A percentile compares a stretch with the other conserved stretches of the same genome.
Evolutionary conservation across 2,113 vertebrate species (phyloP).

Genomic region (Aspidoscelis tigris): DNA sequence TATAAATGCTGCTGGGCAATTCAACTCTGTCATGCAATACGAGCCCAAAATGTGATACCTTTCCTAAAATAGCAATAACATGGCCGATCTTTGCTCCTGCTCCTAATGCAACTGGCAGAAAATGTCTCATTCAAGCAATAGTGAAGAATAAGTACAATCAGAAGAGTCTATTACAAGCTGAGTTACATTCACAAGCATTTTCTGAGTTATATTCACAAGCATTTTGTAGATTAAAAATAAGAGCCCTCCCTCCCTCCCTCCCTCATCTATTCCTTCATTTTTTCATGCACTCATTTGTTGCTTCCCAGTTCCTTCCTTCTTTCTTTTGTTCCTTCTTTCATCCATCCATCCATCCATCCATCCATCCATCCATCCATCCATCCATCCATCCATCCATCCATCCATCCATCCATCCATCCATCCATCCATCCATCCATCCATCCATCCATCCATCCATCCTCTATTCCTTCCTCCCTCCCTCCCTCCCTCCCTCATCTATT

Average conservation of each 20-base stretch:
- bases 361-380: too few species aligned
- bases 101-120: constrained; percentile 33
- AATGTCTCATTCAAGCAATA: constrained; percentile 15
- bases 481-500: too few species aligned
- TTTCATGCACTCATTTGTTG: too few species aligned
- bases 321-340: too few species aligned
- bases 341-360: too few species aligned
- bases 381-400: too few species aligned
- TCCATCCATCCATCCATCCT: too few species aligned
- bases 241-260: not conserved
- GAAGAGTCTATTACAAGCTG: not conserved
- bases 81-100: not conserved
- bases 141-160: not conserved
- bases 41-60: not conserved
- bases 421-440: too few species aligned
- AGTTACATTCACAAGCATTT: not conserved
- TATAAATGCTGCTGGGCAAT: not conserved
- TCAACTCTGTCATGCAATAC: not conserved
- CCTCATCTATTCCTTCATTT: too few species aligned
- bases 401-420: too few species aligned
- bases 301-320: too few species aligned
- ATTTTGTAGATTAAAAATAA: not conserved
- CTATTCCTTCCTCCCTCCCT: too few species aligned
- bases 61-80: constrained; percentile 26
- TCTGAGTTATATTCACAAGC: not conserved